Evolutionary conservation across 1,140 invertebrate species (phyloP).

Genomic region (Branchinecta lynchi): DNA sequence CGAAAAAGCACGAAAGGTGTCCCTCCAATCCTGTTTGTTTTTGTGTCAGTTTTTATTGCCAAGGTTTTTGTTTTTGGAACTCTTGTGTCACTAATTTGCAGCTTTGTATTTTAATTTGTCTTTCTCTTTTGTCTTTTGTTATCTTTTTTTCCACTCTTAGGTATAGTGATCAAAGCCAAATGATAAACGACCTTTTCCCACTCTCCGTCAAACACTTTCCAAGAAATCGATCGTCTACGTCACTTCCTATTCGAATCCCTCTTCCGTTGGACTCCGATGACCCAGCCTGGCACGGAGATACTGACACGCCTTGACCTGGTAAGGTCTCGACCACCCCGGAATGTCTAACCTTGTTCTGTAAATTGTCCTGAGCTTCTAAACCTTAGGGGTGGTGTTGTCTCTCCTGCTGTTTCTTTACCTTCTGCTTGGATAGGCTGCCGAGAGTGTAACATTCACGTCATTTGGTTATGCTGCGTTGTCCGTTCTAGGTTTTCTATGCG

Average conservation of each 20-base stretch:
- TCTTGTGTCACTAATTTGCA: not conserved
- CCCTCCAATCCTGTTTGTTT: too few species aligned
- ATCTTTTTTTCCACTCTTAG: slow-evolving; percentile 40
- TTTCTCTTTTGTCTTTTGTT: slow-evolving; percentile 19
- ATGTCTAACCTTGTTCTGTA: slow-evolving; percentile 25
- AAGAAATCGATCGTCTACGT: slow-evolving; percentile 5
- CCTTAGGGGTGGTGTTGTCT: not conserved
- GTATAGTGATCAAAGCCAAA: slow-evolving; percentile 74
- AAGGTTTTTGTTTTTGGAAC: not conserved
- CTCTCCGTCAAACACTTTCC: slow-evolving; percentile 28
- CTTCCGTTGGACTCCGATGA: slow-evolving; percentile 19
- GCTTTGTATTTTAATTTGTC: not conserved
- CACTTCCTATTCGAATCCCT: slow-evolving; percentile 18
- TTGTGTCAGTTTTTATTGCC: not conserved
- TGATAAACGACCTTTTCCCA: slow-evolving; percentile 80
- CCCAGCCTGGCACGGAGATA: slow-evolving; percentile 19
- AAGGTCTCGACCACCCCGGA: slow-evolving; percentile 18
- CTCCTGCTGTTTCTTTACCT: too few species aligned
- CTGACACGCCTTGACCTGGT: slow-evolving; percentile 10
- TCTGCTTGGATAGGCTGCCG: too few species aligned
- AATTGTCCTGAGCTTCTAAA: slow-evolving; percentile 23
- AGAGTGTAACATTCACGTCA: too few species aligned
- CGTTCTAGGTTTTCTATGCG: too few species aligned
- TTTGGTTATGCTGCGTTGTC: too few species aligned
- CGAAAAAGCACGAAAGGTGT: too few species aligned